These are phyloP conservation scores for Hippocampus comes DNA, from an alignment of 2,113 vertebrate species.

Conservation along the genomic window DNA sequence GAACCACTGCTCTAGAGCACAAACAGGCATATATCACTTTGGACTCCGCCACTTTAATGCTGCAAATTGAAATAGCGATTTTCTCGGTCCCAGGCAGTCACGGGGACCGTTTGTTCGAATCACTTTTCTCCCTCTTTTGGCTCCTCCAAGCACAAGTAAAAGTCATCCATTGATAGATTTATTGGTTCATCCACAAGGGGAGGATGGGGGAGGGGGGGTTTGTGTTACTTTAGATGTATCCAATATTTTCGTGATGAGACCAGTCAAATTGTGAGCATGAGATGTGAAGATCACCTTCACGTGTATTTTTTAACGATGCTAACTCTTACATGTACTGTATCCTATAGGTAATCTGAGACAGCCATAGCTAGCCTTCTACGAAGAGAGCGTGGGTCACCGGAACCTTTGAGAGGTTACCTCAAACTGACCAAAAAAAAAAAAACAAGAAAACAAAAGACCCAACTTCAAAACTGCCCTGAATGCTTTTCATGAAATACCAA, in stretches of 20 bases:
- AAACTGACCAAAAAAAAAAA: slow-evolving; percentile 64
- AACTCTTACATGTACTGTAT: slow-evolving; percentile 71
- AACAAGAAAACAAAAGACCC: slow-evolving; percentile 38
- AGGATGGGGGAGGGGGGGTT: slow-evolving; percentile 14
- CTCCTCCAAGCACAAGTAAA: slow-evolving; percentile 17
- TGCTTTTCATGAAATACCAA: slow-evolving; percentile 65
- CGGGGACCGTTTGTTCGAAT: not conserved
- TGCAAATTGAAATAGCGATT: not conserved
- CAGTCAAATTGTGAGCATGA: slow-evolving; percentile 70
- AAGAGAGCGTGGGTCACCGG: slow-evolving; percentile 51
- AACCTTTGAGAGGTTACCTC: slow-evolving; percentile 61
- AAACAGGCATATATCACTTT: not conserved
- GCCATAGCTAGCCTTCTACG: slow-evolving; percentile 70
- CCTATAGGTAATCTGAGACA: slow-evolving; percentile 63
- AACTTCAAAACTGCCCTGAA: slow-evolving; percentile 65
- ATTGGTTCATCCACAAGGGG: slow-evolving; percentile 43
- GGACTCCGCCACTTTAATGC: not conserved
- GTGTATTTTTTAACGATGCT: slow-evolving; percentile 66
- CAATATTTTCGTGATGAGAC: slow-evolving; percentile 52
- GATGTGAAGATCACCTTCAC: slow-evolving; percentile 69
- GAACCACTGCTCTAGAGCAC: not conserved
- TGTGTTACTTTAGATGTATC: slow-evolving; percentile 34
- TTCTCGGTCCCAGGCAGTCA: not conserved
- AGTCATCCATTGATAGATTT: slow-evolving; percentile 37
- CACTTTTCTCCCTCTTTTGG: not conserved